phyloP scores from a whole-genome alignment of 2,113 vertebrate species.

The Gymnarchus niloticus region DNA sequence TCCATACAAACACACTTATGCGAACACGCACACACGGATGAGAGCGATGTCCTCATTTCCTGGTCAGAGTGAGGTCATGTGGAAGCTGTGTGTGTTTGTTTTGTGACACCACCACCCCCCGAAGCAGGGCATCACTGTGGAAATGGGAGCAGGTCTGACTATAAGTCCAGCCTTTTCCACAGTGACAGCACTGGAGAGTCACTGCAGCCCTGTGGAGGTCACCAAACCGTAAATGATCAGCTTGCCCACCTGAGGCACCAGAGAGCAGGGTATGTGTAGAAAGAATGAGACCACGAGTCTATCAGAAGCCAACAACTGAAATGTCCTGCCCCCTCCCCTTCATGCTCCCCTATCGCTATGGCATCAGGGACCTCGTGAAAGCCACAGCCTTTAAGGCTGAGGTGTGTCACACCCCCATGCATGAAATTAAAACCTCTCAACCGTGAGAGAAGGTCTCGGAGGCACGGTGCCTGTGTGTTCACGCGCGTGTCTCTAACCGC shows the following conservation, averaged over 20 bases:
- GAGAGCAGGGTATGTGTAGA: not conserved
- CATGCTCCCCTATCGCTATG: conserved; percentile 18
- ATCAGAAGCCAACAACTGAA: conserved; percentile 19
- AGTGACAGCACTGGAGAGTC: not conserved
- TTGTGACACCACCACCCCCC: not conserved
- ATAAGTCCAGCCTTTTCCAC: not conserved
- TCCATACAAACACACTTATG: not conserved
- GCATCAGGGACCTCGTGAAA: not conserved
- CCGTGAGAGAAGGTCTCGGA: not conserved
- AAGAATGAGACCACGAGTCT: conserved; percentile 8
- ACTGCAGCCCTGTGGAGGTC: not conserved
- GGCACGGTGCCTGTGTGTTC: not conserved
- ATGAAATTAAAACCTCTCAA: conserved; percentile 20
- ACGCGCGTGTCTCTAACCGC: not conserved
- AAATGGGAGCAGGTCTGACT: not conserved
- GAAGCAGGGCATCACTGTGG: not conserved
- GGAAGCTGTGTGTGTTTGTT: not conserved
- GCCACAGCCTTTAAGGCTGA: not conserved
- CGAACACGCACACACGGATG: not conserved
- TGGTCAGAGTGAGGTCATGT: too few relatives aligned
- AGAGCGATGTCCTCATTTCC: conserved; percentile 12
- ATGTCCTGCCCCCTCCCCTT: not conserved
- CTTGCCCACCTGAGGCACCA: not conserved
- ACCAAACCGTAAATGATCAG: not conserved
- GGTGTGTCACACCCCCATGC: conserved; percentile 11